A percentile compares a stretch with the other conserved stretches of the same genome.
These are phyloP conservation scores for Myiotriccus ornatus DNA, from an alignment of 2,797 vertebrate genomes.

Conservation along the genomic window DNA sequence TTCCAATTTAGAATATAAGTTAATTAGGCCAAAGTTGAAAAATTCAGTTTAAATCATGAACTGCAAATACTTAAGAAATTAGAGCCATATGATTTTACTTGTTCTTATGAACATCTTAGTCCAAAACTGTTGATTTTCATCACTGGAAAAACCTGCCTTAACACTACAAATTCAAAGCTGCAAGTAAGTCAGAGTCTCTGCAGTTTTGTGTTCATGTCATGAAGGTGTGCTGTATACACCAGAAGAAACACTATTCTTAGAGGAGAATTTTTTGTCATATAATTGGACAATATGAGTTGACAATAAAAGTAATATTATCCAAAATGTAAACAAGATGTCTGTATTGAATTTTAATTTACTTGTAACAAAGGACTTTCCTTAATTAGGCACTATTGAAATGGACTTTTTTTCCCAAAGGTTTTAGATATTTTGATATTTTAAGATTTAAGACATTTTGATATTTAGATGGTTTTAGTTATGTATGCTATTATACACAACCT, in stretches of 20 bases:
- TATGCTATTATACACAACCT: background rate
- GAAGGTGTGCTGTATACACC: background rate
- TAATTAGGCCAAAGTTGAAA: conserved; percentile 42
- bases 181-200: background rate
- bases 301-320: background rate
- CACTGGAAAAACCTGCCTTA: background rate
- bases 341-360: background rate
- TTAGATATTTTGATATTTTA: background rate
- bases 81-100: background rate
- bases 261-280: background rate
- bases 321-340: background rate
- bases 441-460: no score
- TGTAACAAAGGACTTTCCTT: background rate
- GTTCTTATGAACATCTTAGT: background rate
- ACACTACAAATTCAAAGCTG: conserved; percentile 1
- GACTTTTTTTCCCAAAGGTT: background rate
- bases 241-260: background rate
- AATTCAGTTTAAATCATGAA: conserved; percentile 56
- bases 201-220: background rate
- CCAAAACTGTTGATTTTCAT: background rate
- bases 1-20: conserved; percentile 6
- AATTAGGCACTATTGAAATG: background rate
- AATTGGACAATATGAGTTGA: background rate
- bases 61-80: conserved; percentile 23
- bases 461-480: background rate